Evolutionary conservation across 2,888 invertebrate species (phyloP), one percentile per base, ranked within the genome.

Genomic region (Pardosa pseudoannulata): DNA sequence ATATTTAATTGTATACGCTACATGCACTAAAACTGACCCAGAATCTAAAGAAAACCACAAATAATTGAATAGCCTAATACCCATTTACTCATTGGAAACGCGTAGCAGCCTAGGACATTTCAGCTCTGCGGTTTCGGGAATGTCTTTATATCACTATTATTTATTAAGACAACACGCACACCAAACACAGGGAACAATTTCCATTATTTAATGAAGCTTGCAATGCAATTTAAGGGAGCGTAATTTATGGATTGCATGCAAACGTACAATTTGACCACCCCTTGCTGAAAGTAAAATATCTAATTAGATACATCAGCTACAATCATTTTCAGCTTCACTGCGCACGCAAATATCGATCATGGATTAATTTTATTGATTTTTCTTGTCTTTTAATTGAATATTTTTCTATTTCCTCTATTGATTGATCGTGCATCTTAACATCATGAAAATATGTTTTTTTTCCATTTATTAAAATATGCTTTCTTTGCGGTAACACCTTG

Each of bases 121-220:
- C 36, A 36, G 6, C 9, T 9, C 5, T 36, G 36, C 6, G 9
- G 5, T 36, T 36, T 7, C 5, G 9, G 5, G 36, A 9, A 36
- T 9, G 46, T 16, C n/a, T 16, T 46, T 16, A 46, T 2, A 46
- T 2, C 7, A 2, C 5, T 46, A 16, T 46, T 46, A 46, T 46
- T 46, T 46, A 46, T 46, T 46, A 46, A 46, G n/a, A 46, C 46
- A 16, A 16, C 46, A 46, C 46, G 46, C 46, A 46, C 46, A 36
- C 36, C 6, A 9, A 46, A 16, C 46, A 13, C 16, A 13, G 46
- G 13, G 46, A 46, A 16, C 46, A 6, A 46, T 46, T 46, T 46
- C 46, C n/a, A 46, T 46, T 46, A 46, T 46, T 46, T 46, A 46
- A 46, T 46, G 46, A 46, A 46, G 46, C 46, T 46, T 46, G 46